phyloP scores from a whole-genome alignment of 2,113 vertebrate species.

The Coracopsis vasa region DNA sequence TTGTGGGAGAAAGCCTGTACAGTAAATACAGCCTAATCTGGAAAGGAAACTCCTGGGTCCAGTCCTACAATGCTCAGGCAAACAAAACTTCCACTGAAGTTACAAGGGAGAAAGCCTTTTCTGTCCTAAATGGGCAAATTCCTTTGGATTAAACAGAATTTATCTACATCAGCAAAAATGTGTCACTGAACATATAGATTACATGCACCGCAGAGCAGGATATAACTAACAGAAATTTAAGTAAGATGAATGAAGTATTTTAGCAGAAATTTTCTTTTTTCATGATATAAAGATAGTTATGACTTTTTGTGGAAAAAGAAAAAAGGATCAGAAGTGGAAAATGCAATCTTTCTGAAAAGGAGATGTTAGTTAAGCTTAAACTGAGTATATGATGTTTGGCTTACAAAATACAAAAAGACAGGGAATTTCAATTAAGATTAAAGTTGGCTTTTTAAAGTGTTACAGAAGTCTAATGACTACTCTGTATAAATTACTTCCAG shows the following conservation, averaged over 20 bases:
- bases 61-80: neutral
- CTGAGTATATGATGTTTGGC: neutral
- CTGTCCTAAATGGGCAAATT: neutral
- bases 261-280: neutral
- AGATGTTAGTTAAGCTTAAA: slow-evolving; percentile 8
- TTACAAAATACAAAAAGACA: slow-evolving; percentile 20
- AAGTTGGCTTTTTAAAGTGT: slow-evolving; percentile 60
- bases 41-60: neutral
- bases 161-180: neutral
- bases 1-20: neutral
- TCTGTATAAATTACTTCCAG: slow-evolving; percentile 75
- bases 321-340: neutral
- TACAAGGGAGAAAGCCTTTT: neutral
- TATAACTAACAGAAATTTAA: neutral
- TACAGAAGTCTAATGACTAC: slow-evolving; percentile 64
- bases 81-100: neutral
- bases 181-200: neutral
- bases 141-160: neutral
- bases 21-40: neutral
- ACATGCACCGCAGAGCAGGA: neutral
- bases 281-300: neutral
- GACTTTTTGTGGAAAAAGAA: neutral
- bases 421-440: slow-evolving; percentile 57
- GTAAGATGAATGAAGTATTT: neutral
- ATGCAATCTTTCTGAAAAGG: neutral